Base-by-base conservation (phyloP, 2,888 invertebrate genomes). In the Tetanocera ferruginea region DNA sequence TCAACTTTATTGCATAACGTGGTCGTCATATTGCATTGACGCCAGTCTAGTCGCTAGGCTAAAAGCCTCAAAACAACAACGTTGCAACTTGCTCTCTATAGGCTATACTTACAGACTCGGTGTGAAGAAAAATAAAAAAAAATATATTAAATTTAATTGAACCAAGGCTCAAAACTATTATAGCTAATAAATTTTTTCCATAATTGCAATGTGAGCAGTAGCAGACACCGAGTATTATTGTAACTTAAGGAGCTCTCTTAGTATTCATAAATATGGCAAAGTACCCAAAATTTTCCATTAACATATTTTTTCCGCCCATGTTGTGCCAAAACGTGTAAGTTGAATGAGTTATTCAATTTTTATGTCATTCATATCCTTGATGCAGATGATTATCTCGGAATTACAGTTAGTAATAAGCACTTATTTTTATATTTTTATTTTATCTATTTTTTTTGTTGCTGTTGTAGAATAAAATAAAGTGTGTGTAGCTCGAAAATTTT, bases 321-420 rank as follows among this genome's bases (percentile, higher is more conserved):
- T 62, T 28, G 73, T 19, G 2, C 8, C 55, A 23, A 71, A 74
- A 74, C 28, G 17, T 28, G 64, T 25, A 66, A 64, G 66, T 74
- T 74, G 66, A 23, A 51, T 19, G 52, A 74, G 49, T 64, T 62
- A 31, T 62, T 64, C 74, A 74, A 62, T 74, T 74, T 74, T 52
- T 74, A 66, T 64, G 64, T 66, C 74, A 74, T 49, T 74, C 64
- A 14, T 31, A 74, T 74, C 74, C 74, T 74, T 74, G 74, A 64
- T 31, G 51, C 31, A 49, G 74, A 74, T 74, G 74, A 64, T 64
- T 74, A 74, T 74, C 74, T 51, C 43, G 62, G 8, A 19, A 66
- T 34, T 8, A 74, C 64, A 64, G 14, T 19, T 17, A 74, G 19
- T 52, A 64, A 66, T 51, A 74, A 66, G 31, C 64, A 64, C 60